Evolutionary conservation across 2,888 invertebrate genomes (phyloP).

Genomic region (Chymomyza amoena): DNA sequence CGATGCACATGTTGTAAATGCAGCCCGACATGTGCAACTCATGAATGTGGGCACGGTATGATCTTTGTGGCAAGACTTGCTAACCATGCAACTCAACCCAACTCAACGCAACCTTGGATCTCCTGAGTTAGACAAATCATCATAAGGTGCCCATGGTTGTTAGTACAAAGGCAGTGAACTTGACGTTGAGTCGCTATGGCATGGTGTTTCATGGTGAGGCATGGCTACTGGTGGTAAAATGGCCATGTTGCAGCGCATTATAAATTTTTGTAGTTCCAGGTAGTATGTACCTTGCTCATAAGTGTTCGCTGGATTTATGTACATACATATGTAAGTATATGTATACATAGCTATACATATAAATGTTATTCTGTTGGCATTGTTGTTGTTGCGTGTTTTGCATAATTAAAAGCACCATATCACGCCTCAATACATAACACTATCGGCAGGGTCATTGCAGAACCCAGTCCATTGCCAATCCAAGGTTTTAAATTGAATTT

Average conservation of each 20-base stretch:
- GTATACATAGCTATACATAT: neutral
- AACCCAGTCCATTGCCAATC: neutral
- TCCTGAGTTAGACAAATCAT: neutral
- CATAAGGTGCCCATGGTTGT: neutral
- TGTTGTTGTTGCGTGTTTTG: constrained; percentile 40
- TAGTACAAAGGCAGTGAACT: neutral
- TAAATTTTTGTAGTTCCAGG: neutral
- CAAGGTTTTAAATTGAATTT: neutral
- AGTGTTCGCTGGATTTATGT: no score
- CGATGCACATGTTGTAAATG: neutral
- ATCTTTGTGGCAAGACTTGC: neutral
- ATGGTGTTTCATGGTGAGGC: neutral
- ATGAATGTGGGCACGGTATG: constrained; percentile 1
- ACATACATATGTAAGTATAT: no score
- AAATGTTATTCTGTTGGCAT: constrained; percentile 12
- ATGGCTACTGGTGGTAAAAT: neutral
- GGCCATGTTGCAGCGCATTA: neutral
- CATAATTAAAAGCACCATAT: constrained; percentile 47
- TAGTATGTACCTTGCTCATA: neutral
- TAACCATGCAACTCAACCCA: neutral
- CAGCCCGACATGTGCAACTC: neutral
- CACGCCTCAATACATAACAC: neutral
- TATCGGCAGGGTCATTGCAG: neutral
- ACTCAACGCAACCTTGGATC: neutral
- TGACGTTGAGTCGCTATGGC: neutral